Evolutionary conservation across 2,797 vertebrate species (phyloP), one percentile per base, ranked within the genome.

Genomic region (Artibeus jamaicensis): DNA sequence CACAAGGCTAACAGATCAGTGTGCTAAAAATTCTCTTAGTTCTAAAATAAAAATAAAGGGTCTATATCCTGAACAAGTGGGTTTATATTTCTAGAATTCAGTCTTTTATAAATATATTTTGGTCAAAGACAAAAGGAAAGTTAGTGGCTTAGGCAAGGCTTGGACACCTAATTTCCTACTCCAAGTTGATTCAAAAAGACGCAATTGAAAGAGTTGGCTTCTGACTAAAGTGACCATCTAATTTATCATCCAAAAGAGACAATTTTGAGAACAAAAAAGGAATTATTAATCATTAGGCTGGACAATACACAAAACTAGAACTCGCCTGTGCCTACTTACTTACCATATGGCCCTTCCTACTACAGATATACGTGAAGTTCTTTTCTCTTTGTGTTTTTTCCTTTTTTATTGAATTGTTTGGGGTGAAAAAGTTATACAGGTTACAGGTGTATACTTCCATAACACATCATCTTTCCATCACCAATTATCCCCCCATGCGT

Each of bases 41-140:
- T 95, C n/a, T 92, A 26, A 92, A 86, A 78, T 48, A 55, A 34
- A 95, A 90, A 83, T 68, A 89, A 89, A 92, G 6, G 21, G 4
- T 7, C 12, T 48, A 85, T 82, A 34, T 86, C 6, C 44, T 85
- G 42, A 78, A 11, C 2, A 85, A 53, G 37, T 55, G 2, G 6
- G 4, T 73, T 93, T 74, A 86, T 67, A 62, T 87, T 94, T 92
- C n/a, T 55, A 92, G 29, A 92, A 79, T 37, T 86, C 7, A 29
- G 9, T 42, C n/a, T 87, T 78, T 79, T 50, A 44, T 73, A 55
- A 89, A 86, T 82, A 73, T 11, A 37, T 68, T 92, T 89, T 62
- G 26, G 22, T 14, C 44, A 79, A 53, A 6, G 21, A 82, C 42
- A 86, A 65, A 84, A 92, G 59, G n/a, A 81, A 92, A 9, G 48